Conservation (phyloP, 2,113 vertebrate genomes). For the Ailurus styani region DNA sequence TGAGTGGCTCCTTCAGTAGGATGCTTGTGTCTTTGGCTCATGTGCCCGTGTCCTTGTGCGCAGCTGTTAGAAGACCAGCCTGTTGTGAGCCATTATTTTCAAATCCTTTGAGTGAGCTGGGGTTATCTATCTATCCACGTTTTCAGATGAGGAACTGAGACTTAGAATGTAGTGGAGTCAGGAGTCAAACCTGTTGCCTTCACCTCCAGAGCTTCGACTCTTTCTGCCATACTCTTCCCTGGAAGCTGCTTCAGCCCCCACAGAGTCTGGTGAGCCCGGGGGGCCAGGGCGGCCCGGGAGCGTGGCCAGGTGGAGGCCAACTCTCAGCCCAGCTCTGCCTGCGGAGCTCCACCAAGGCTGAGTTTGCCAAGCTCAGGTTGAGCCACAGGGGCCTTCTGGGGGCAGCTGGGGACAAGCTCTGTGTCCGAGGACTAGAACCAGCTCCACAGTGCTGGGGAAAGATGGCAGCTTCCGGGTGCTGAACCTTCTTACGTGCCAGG, state of each 20-base stretch:
- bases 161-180: background rate
- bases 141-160: background rate
- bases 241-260: background rate
- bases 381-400: background rate
- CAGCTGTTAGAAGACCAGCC: background rate
- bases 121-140: background rate
- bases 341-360: background rate
- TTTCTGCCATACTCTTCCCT: background rate
- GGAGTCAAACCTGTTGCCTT: background rate
- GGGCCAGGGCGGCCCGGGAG: background rate
- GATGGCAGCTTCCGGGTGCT: background rate
- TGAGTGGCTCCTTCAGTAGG: background rate
- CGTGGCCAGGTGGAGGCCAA: background rate
- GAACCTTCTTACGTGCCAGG: background rate
- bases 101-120: background rate
- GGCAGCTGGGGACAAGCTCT: background rate
- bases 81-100: background rate
- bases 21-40: background rate
- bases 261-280: background rate
- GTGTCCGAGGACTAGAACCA: background rate
- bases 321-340: background rate
- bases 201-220: background rate
- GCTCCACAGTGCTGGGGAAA: background rate
- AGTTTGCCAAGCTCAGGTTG: background rate
- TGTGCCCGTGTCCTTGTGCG: accelerated